Conservation (phyloP, 2,797 vertebrate genomes). For the Microctenopoma steveboyesi region DNA sequence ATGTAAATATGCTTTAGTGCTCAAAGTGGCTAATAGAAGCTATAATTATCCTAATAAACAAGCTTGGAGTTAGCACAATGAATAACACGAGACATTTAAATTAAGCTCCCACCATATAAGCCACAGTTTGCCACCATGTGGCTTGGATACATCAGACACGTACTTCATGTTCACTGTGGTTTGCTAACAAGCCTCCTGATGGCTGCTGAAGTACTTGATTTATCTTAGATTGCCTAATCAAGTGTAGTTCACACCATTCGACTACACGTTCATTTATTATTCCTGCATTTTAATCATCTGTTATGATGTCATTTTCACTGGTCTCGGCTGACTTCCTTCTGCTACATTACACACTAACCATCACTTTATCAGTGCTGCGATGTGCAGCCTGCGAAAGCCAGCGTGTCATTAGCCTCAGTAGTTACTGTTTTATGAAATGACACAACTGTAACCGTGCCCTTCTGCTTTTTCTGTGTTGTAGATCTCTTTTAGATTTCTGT, state of each 20-base stretch:
- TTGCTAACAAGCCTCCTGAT: constrained; percentile 49
- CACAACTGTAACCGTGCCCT: constrained; percentile 14
- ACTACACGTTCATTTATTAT: constrained; percentile 50
- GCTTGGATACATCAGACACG: constrained; percentile 55
- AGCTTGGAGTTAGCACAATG: constrained; percentile 44
- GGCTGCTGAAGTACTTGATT: constrained; percentile 57
- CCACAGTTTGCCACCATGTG: constrained; percentile 58
- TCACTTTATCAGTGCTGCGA: constrained; percentile 43
- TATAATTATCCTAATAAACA: constrained; percentile 65
- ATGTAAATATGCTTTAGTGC: constrained; percentile 57
- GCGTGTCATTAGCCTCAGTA: constrained; percentile 48
- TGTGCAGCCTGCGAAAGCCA: constrained; percentile 33
- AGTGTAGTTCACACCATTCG: constrained; percentile 48
- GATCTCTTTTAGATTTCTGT: constrained; percentile 44
- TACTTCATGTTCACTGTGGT: constrained; percentile 48
- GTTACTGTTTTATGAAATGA: constrained; percentile 44
- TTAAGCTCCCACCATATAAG: constrained; percentile 49
- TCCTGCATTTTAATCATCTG: constrained; percentile 42
- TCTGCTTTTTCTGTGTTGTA: constrained; percentile 28
- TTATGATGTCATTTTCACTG: constrained; percentile 33
- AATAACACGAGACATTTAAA: constrained; percentile 60
- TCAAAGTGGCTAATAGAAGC: constrained; percentile 55
- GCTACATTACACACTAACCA: constrained; percentile 20
- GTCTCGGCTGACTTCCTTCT: constrained; percentile 47
- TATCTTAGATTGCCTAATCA: constrained; percentile 51